A percentile compares a stretch with the other conserved stretches of the same genome.
Evolutionary conservation across 2,113 vertebrate genomes (phyloP).

Genomic region (Psephotus haematonotus): DNA sequence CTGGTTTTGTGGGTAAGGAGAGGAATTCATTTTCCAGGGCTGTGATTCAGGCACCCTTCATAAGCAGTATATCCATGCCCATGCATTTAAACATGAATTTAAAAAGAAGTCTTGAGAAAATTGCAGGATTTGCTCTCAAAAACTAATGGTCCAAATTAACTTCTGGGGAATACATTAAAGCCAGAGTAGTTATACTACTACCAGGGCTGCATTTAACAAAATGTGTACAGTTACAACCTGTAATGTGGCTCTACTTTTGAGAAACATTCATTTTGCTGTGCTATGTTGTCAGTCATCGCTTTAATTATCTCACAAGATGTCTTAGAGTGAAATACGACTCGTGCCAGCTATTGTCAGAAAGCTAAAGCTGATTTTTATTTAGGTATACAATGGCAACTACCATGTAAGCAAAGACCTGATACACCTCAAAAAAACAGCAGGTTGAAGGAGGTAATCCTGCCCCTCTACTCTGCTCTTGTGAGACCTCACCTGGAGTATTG

Average conservation of each 20-base stretch:
- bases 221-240: not conserved
- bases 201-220: not conserved
- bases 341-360: conserved; percentile 39
- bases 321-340: not conserved
- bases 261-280: conserved; percentile 42
- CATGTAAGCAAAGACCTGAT: not conserved
- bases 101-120: not conserved
- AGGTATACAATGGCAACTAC: not conserved
- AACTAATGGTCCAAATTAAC: not conserved
- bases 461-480: too few species aligned
- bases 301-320: conserved; percentile 59
- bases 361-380: conserved; percentile 25
- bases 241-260: not conserved
- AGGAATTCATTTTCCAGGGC: conserved; percentile 36
- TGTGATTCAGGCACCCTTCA: conserved; percentile 21
- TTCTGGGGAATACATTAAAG: not conserved
- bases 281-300: conserved; percentile 45
- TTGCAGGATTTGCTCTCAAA: not conserved
- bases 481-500: too few species aligned
- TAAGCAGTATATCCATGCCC: not conserved
- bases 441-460: too few species aligned
- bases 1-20: conserved; percentile 60
- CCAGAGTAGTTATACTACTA: not conserved
- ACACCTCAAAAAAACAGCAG: conserved; percentile 21
- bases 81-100: not conserved